These are phyloP conservation scores for Pagrus major DNA, from an alignment of 2,113 vertebrate species.

Conservation along the genomic window DNA sequence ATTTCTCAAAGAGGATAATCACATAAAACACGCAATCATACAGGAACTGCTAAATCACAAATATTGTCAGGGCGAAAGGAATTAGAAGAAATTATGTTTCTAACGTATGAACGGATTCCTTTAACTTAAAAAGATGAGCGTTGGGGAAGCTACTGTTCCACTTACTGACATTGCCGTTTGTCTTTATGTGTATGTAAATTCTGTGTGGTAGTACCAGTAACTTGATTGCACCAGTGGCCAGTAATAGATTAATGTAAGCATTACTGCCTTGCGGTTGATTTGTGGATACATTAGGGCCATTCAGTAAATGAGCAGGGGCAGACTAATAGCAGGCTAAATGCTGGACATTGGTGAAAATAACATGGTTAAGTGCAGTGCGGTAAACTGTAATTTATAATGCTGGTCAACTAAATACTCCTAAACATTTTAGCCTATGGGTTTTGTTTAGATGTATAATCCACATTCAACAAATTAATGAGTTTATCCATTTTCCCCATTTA, in stretches of 20 bases:
- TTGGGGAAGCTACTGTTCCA: constrained; percentile 35
- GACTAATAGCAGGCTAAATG: constrained; percentile 69
- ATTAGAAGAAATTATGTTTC: constrained; percentile 24
- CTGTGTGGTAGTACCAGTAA: constrained; percentile 50
- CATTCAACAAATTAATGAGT: constrained; percentile 19
- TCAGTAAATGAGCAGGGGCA: constrained; percentile 53
- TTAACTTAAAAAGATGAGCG: constrained; percentile 48
- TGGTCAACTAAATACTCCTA: constrained; percentile 30
- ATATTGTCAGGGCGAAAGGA: constrained; percentile 38
- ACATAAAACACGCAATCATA: constrained; percentile 47
- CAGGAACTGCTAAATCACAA: constrained; percentile 34
- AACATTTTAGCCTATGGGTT: background rate
- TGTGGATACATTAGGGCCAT: constrained; percentile 74
- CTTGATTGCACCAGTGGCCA: constrained; percentile 55
- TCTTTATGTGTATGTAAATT: constrained; percentile 47
- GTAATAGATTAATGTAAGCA: constrained; percentile 70
- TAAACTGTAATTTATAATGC: constrained; percentile 52
- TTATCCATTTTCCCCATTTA: constrained; percentile 10
- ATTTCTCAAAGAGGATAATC: constrained; percentile 49
- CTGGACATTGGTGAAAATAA: constrained; percentile 69
- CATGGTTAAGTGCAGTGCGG: constrained; percentile 62
- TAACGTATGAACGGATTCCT: constrained; percentile 27
- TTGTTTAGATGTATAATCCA: constrained; percentile 34
- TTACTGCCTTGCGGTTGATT: constrained; percentile 68
- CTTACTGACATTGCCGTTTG: constrained; percentile 26